phyloP scores from a whole-genome alignment of 2,797 vertebrate species.

The Heliangelus exortis region DNA sequence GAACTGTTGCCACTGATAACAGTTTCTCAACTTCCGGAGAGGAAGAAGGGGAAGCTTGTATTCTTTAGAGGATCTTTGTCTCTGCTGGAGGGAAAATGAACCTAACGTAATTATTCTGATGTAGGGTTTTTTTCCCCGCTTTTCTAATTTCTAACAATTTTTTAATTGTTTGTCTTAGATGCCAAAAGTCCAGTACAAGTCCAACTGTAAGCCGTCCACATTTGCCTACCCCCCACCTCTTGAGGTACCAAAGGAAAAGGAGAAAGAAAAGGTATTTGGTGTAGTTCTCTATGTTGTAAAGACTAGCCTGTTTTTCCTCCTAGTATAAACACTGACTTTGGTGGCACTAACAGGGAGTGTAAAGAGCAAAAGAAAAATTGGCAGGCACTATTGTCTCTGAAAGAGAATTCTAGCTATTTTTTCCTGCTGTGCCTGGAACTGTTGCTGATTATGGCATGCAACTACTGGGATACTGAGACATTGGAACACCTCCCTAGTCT shows the following conservation, averaged over 20 bases:
- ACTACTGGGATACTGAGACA: background rate
- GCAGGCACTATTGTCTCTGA: background rate
- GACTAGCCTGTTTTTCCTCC: background rate
- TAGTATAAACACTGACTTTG: slow-evolving; percentile 12
- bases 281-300: background rate
- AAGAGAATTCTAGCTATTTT: slow-evolving; percentile 24
- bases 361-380: background rate
- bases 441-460: background rate
- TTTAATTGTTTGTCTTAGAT: slow-evolving; percentile 82
- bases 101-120: slow-evolving; percentile 48
- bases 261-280: slow-evolving; percentile 94
- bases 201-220: slow-evolving; percentile 98
- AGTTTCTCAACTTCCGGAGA: slow-evolving; percentile 52
- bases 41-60: slow-evolving; percentile 47
- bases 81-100: slow-evolving; percentile 45
- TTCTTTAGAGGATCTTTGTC: slow-evolving; percentile 48
- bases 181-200: slow-evolving; percentile 99
- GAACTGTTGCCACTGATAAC: slow-evolving; percentile 42
- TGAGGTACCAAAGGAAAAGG: slow-evolving; percentile 98
- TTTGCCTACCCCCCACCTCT: slow-evolving; percentile 97
- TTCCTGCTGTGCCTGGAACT: background rate
- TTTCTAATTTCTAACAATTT: background rate
- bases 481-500: background rate
- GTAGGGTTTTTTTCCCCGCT: background rate
- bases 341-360: background rate